phyloP scores from a whole-genome alignment of 30 jellyfish, hydroid and myxozoan genomes.

The Rhopilema esculentum region DNA sequence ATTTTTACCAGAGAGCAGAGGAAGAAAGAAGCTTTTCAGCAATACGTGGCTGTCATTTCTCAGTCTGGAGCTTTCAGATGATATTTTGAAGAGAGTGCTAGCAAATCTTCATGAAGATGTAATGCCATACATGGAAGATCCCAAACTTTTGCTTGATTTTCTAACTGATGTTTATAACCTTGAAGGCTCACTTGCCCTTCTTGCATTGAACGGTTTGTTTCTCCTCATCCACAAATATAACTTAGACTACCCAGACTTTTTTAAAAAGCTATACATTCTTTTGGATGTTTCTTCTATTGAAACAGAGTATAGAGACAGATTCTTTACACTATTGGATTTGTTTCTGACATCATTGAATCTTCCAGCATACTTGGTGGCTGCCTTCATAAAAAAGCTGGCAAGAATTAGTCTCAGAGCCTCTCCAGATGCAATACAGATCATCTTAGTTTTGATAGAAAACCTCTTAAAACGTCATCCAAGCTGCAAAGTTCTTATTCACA shows the following conservation, averaged over 20 bases:
- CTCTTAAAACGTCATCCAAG: constrained; percentile 91
- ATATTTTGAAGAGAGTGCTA: constrained; percentile 59
- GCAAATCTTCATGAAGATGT: constrained; percentile 80
- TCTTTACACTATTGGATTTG: constrained; percentile 78
- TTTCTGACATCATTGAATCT: constrained; percentile 92
- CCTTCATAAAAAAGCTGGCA: constrained; percentile 87
- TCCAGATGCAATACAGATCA: constrained; percentile 67
- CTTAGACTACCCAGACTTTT: constrained; percentile 93
- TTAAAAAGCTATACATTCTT: constrained; percentile 83
- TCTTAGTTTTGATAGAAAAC: constrained; percentile 76
- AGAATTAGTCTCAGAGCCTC: constrained; percentile 80
- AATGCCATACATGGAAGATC: constrained; percentile 86
- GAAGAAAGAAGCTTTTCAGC: constrained; percentile 33
- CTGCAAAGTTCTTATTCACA: constrained; percentile 80
- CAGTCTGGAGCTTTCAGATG: constrained; percentile 54
- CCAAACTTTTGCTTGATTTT: constrained; percentile 86
- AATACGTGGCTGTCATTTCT: constrained; percentile 83
- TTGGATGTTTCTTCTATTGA: constrained; percentile 62
- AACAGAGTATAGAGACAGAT: constrained; percentile 68
- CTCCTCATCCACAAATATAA: constrained; percentile 77
- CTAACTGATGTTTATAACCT: constrained; percentile 87
- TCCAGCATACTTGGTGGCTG: constrained; percentile 96
- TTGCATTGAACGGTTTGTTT: constrained; percentile 92
- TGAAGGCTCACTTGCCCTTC: constrained; percentile 90
- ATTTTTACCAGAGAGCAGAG: constrained; percentile 38